Base-by-base conservation (phyloP, 1,140 invertebrate species). In the Drosophila ambigua region DNA sequence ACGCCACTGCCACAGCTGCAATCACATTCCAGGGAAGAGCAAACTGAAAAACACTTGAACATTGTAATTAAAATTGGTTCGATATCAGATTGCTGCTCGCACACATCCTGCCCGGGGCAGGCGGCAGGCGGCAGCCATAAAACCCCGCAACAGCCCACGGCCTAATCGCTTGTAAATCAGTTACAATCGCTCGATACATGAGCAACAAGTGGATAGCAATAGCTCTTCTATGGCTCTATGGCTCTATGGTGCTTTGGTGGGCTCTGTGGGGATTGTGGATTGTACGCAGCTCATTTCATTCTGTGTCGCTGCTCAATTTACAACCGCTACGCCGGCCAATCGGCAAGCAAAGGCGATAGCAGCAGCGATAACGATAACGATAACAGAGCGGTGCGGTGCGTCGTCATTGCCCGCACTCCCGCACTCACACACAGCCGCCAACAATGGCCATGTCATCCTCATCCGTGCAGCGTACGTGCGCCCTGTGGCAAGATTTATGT, bases 91-190 rank as follows among this genome's bases (percentile, higher is more conserved):
- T 39, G 35, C 3, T 13, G 5, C 26, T 28, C 26, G 26, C 2
- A 7, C 5, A 28, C 23, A 24, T 3, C 23, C 23, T 3, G 23
- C 23, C 23, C 3, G 23, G 26, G 26, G 6, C 5, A 28, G 6
- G 26, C 16, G 16, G 16, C 16, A 16, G 16, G 0, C 35, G 11
- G 11, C 4, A 0, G 15, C 8, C 9, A 24, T n/a, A 63, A 55
- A 31, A 31, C 43, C 43, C 45, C 16, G 59, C 58, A 51, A 6
- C n/a, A 31, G 31, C 39, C 15, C 24, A 9, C 44, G 55, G 58
- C 51, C 77, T 72, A 87, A 87, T 78, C 67, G 82, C 66, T 82
- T 79, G 58, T 88, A 82, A 88, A 87, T 88, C 75, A 88, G 66
- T 79, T 74, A 57, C 43, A 35, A 16, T 5, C 15, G 11, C 11